Conservation (phyloP, 2,797 vertebrate genomes). For the Nannoperca australis region DNA sequence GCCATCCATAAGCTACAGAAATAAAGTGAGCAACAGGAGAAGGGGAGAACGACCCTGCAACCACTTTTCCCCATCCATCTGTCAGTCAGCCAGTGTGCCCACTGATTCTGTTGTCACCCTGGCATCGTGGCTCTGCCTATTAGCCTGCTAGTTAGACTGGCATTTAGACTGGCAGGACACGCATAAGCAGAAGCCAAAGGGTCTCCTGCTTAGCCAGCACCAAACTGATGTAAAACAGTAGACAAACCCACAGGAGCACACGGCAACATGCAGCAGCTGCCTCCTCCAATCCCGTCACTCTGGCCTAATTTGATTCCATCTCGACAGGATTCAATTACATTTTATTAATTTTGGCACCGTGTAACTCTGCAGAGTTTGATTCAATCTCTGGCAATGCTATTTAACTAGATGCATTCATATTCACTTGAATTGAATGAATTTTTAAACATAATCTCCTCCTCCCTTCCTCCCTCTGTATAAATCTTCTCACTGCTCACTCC, state of each 20-base stretch:
- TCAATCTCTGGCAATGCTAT: constrained; percentile 75
- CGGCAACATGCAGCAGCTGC: constrained; percentile 68
- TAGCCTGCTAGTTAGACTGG: constrained; percentile 75
- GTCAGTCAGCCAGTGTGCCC: constrained; percentile 53
- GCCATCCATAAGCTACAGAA: constrained; percentile 24
- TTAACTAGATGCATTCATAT: constrained; percentile 78
- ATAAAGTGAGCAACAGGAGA: constrained; percentile 44
- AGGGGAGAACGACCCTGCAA: constrained; percentile 15
- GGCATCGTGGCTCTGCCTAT: constrained; percentile 68
- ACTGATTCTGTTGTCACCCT: constrained; percentile 58
- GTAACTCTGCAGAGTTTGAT: constrained; percentile 73
- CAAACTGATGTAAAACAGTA: constrained; percentile 57
- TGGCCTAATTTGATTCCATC: constrained; percentile 75
- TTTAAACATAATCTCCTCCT: constrained; percentile 70
- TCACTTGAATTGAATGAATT: constrained; percentile 76
- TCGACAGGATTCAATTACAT: constrained; percentile 80
- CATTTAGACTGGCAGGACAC: constrained; percentile 77
- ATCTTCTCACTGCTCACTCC: constrained; percentile 44
- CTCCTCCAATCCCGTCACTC: constrained; percentile 78
- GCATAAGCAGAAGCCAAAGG: constrained; percentile 60
- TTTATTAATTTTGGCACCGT: constrained; percentile 82
- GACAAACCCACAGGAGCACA: constrained; percentile 52
- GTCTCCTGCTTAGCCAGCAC: constrained; percentile 56
- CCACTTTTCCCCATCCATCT: constrained; percentile 49
- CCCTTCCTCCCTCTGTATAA: constrained; percentile 38